Base-by-base conservation (phyloP, 1,140 invertebrate genomes). In the Conopomorpha cramerella region DNA sequence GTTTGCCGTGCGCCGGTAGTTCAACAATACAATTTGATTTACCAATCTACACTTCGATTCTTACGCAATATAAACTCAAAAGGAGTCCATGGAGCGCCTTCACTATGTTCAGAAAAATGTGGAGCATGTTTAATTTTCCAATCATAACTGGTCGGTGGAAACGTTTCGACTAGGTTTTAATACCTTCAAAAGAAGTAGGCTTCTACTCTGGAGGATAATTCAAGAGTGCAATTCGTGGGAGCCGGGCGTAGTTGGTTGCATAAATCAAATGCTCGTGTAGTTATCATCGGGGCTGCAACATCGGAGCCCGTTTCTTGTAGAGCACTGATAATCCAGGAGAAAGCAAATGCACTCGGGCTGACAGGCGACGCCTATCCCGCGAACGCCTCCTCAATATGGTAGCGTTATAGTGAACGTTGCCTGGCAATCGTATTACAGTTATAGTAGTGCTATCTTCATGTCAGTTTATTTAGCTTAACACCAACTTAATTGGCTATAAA, bases 401-500 rank as follows among this genome's bases (percentile, higher is more conserved):
- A 17, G 38, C 32, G 28, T 47, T 27, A 27, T 34, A 25, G 34
- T 11, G 34, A 32, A 8, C 27, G 29, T 29, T 31, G 29, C 27
- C 43, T 30, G 40, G 35, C 42, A 44, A 44, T 46, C 44, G 43
- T 46, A 49, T 47, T 48, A 52, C 51, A 38, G 52, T 56, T 57
- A 44, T 53, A 56, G n/a, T n/a, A n/a, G 44, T 55, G 46, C 50
- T 56, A 60, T 61, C 55, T 55, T 51, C 44, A 29, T 55, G 56
- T 59, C 54, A 57, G 54, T 63, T 61, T 63, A 59, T 56, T 59
- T 53, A 55, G 58, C 52, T 61, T 63, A 68, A 61, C 61, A 70
- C 55, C 49, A 58, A 61, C 55, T 61, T 70, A 67, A 70, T 73
- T 73, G 67, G 61, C 63, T 55, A 64, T 73, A 73, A 70, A 67